Evolutionary conservation across 2,888 invertebrate species (phyloP), one percentile per base, ranked within the genome.

Genomic region (Conchocele bisecta): DNA sequence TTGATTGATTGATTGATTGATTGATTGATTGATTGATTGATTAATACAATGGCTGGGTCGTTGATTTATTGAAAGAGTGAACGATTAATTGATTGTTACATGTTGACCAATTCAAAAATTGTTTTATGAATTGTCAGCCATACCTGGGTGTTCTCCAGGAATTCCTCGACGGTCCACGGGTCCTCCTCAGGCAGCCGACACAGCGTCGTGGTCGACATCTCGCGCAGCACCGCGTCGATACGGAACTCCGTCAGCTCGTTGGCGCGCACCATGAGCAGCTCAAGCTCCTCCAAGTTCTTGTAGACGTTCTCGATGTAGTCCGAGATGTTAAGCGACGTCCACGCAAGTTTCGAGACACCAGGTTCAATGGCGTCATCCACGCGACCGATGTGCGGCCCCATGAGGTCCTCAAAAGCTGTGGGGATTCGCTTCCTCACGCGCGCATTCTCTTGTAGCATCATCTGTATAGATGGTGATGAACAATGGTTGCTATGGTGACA

Each of bases 131-230:
- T n/a, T n/a, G n/a, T n/a, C n/a, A 13, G 5, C 13, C 61, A 9
- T 75, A 94, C 94, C 91, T 97, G 96, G 5, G 95, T 96, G 82
- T 94, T 94, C 85, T 96, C 95, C 58, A 96, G 92, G 91, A 98
- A 97, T 79, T 95, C 94, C 66, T 97, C 96, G 35, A 97, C 94
- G 0, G 94, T 94, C 97, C 97, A 98, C 0, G 97, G 95, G 60
- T 95, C 94, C 75, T 95, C 95, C 90, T 94, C 94, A 13, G 97
- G 97, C 61, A 97, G 91, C 46, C 95, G 94, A 82, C 97, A 95
- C 56, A 98, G 92, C 0, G 94, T 94, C n/a, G 96, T 94, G 57
- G 94, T 94, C 88, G 96, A 96, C 96, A 98, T 98, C 76, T 95
- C 95, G 68, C 94, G 93, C 31, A 98, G 92, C 31, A 97, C 96